Conservation (phyloP, 2,113 vertebrate species). For the Oxyura jamaicensis region DNA sequence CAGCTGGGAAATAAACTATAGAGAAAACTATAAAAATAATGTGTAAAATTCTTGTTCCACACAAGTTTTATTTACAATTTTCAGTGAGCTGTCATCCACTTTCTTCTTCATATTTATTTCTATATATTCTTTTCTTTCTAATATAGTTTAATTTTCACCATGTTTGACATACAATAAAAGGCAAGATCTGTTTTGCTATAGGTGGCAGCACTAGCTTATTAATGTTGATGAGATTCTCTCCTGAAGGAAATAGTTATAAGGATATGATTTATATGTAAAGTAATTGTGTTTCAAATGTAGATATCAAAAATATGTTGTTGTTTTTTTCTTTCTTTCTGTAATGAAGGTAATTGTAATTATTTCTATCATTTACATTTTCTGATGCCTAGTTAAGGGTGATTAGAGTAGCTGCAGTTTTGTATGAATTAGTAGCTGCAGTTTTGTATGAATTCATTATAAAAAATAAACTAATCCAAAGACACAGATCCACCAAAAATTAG, state of each 20-base stretch:
- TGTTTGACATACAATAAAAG: background rate
- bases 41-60: background rate
- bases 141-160: background rate
- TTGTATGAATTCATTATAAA: background rate
- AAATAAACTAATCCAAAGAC: background rate
- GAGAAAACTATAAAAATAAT: background rate
- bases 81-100: background rate
- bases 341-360: background rate
- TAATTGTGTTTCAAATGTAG: background rate
- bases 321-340: background rate
- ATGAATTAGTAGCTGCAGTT: background rate
- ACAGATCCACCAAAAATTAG: background rate
- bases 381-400: background rate
- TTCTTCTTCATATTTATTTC: background rate
- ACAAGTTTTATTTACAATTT: background rate
- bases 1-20: background rate
- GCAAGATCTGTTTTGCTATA: background rate
- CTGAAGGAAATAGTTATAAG: background rate
- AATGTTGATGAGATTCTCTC: background rate
- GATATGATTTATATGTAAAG: background rate
- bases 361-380: background rate
- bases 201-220: conserved; percentile 36
- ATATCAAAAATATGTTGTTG: background rate
- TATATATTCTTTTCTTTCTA: background rate
- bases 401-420: background rate